Evolutionary conservation across 2,113 vertebrate genomes (phyloP).

Genomic region (Jaculus jaculus): DNA sequence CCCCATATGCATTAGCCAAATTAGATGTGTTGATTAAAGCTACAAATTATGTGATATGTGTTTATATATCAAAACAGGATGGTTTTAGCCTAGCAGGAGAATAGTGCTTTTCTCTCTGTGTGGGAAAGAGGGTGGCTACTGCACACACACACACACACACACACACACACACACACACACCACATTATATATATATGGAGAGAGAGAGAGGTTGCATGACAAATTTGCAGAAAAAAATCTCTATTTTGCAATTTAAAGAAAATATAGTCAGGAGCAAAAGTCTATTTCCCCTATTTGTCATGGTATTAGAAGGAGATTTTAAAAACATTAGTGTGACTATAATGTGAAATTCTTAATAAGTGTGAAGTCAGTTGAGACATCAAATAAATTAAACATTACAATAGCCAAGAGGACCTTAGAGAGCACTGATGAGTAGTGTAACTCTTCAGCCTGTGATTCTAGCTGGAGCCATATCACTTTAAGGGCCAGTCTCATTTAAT

Average conservation of each 20-base stretch:
- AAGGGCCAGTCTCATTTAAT: background rate
- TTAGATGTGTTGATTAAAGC: slow-evolving; percentile 85
- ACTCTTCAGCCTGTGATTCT: slow-evolving; percentile 1
- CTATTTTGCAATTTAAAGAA: slow-evolving; percentile 21
- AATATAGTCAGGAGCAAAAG: slow-evolving; percentile 47
- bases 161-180: too few species aligned
- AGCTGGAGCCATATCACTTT: background rate
- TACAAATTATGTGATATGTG: slow-evolving; percentile 80
- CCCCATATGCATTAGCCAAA: slow-evolving; percentile 79
- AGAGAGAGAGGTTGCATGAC: background rate
- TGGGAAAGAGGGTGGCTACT: accelerated
- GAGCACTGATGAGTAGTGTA: background rate
- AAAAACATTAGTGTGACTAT: slow-evolving; percentile 39
- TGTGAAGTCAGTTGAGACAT: slow-evolving; percentile 69
- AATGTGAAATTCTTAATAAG: slow-evolving; percentile 56
- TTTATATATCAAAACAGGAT: slow-evolving; percentile 76
- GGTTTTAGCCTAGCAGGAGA: slow-evolving; percentile 63
- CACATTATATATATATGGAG: too few species aligned
- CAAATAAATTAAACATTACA: slow-evolving; percentile 48
- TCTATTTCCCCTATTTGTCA: slow-evolving; percentile 40
- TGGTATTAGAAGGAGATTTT: slow-evolving; percentile 41
- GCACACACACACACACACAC: too few species aligned
- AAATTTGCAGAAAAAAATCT: slow-evolving; percentile 39
- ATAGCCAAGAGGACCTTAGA: background rate
- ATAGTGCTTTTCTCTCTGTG: background rate